A percentile compares a stretch with the other conserved stretches of the same genome.
These are phyloP conservation scores for Microctonus hyperodae DNA, from an alignment of 2,888 invertebrate genomes.

Conservation along the genomic window DNA sequence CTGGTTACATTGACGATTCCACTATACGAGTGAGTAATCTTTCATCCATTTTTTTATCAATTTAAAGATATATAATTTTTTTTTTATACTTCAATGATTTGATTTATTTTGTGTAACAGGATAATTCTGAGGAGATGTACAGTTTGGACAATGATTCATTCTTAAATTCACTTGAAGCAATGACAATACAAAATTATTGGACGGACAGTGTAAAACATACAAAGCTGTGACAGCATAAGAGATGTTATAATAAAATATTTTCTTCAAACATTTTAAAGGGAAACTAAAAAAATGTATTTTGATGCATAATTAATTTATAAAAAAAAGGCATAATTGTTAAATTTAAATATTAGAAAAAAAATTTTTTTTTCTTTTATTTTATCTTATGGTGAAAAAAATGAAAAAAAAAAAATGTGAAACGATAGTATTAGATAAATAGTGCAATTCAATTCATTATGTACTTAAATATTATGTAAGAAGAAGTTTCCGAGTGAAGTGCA, in stretches of 20 bases:
- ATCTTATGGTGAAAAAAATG: constrained; percentile 21
- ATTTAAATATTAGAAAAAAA: not conserved
- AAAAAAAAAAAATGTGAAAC: constrained; percentile 31
- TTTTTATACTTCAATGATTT: not conserved
- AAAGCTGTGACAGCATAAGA: constrained; percentile 71
- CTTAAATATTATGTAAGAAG: constrained; percentile 44
- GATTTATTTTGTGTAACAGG: constrained; percentile 65
- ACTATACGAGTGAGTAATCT: constrained; percentile 76
- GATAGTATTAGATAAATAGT: constrained; percentile 46
- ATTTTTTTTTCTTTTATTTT: not conserved
- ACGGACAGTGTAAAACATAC: constrained; percentile 91
- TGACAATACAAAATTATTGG: constrained; percentile 95
- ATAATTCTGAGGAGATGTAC: constrained; percentile 93
- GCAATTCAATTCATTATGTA: constrained; percentile 52
- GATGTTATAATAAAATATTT: constrained; percentile 28
- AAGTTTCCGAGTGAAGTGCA: constrained; percentile 2
- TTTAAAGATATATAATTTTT: not conserved
- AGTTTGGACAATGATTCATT: constrained; percentile 94
- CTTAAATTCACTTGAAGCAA: constrained; percentile 89
- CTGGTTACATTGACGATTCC: constrained; percentile 86
- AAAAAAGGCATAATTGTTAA: not conserved
- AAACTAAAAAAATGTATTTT: not conserved
- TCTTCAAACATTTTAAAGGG: not conserved
- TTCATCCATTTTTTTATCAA: constrained; percentile 10
- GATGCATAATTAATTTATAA: not conserved